Base-by-base conservation (phyloP, 2,797 vertebrate species). In the Melanotaenia maccullochi region DNA sequence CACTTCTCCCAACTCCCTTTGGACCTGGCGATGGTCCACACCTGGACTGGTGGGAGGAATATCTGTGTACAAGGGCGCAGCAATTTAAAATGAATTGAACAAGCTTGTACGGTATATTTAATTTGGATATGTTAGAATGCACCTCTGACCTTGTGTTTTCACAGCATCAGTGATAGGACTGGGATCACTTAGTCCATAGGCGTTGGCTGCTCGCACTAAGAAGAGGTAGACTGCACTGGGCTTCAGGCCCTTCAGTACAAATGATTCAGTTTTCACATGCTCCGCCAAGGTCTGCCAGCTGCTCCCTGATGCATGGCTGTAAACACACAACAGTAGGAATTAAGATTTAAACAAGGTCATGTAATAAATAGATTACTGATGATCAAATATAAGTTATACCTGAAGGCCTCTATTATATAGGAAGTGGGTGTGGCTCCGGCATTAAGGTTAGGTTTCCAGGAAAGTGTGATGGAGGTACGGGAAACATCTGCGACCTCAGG, bases 251-350 rank as follows among this genome's bases (percentile, higher is more conserved):
- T 97, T 99, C 80, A 98, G 87, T 56, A 97, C 92, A 85, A 95
- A 98, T 63, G 93, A 95, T 92, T 99, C 97, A 0, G 93, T 96
- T 95, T 96, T 98, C 92, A 99, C 97, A 75, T 98, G 97, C 84
- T 99, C 97, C 20, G 96, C 97, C 84, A 99, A 95, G 0, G 97
- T 99, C 93, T 97, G 97, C 98, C 98, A 99, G 92, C 96, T 99
- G 94, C 98, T 99, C 30, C 98, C 98, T 67, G 97, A 97, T 38
- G 97, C 96, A 74, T 99, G 97, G 91, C 98, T 99, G 84, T 35
- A 49, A 62, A 80, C 47, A 73, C 70, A 81, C 52, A 73, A 54
- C 42, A 77, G 16, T 80, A 30, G 44, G 0, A 62, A 65, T 67
- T 38, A 20, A 47, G 3, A 4, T 66, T 35, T 51, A 35, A 70